Conservation (phyloP, 2,113 vertebrate genomes). For the Pelodiscus sinensis region DNA sequence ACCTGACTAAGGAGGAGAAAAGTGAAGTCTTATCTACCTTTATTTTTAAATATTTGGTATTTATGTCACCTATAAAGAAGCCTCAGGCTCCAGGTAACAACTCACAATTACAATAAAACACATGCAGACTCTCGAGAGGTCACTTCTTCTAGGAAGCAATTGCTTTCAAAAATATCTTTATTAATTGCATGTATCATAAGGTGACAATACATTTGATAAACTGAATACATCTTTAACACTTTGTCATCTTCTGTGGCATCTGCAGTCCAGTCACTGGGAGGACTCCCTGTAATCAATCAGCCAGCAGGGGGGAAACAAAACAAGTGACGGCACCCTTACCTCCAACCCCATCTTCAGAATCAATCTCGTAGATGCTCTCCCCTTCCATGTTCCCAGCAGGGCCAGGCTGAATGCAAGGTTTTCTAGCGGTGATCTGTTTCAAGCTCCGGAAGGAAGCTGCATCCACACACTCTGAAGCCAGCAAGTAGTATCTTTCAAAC, state of each 20-base stretch:
- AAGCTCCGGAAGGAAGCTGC: slow-evolving; percentile 56
- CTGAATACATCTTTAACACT: not conserved
- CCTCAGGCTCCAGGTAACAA: not conserved
- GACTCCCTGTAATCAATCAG: slow-evolving; percentile 24
- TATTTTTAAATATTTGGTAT: slow-evolving; percentile 35
- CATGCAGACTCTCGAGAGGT: not conserved
- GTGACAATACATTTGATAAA: slow-evolving; percentile 40
- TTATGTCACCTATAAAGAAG: not conserved
- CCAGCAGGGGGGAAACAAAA: slow-evolving; percentile 21
- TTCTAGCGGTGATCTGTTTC: slow-evolving; percentile 25
- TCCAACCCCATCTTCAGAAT: slow-evolving; percentile 70
- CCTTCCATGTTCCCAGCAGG: slow-evolving; percentile 56
- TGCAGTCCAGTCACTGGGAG: not conserved
- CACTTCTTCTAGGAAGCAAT: slow-evolving; percentile 4
- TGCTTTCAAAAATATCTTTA: slow-evolving; percentile 56
- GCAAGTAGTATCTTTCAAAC: slow-evolving; percentile 63
- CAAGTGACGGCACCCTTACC: slow-evolving; percentile 53
- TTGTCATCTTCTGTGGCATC: slow-evolving; percentile 22
- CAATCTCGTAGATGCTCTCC: slow-evolving; percentile 71
- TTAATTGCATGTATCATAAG: slow-evolving; percentile 20
- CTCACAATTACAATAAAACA: not conserved
- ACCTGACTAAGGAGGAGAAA: slow-evolving; percentile 9
- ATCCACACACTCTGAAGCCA: slow-evolving; percentile 55
- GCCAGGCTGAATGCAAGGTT: slow-evolving; percentile 25
- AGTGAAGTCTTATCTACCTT: slow-evolving; percentile 32